phyloP scores from a whole-genome alignment of 2,888 invertebrate genomes.

The Nomada fabriciana region DNA sequence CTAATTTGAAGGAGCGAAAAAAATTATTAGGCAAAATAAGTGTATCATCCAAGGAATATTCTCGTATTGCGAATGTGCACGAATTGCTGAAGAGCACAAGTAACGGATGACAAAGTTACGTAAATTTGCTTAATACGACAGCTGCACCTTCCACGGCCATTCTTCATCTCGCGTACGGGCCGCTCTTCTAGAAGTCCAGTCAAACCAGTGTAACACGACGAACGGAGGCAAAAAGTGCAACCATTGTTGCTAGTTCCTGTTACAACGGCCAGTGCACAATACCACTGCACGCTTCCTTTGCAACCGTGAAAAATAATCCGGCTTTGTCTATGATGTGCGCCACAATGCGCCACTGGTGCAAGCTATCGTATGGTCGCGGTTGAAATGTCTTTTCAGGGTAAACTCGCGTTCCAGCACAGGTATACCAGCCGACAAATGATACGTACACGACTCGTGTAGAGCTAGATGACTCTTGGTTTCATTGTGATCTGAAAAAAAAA shows the following conservation, averaged over 20 bases:
- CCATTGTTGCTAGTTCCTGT: slow-evolving; percentile 76
- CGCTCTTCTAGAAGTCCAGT: slow-evolving; percentile 75
- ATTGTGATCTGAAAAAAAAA: too few species aligned
- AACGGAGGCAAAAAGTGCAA: slow-evolving; percentile 68
- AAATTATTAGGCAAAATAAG: too few species aligned
- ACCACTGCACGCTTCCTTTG: slow-evolving; percentile 77
- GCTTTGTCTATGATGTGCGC: slow-evolving; percentile 79
- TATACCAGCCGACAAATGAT: slow-evolving; percentile 34
- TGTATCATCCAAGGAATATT: too few species aligned
- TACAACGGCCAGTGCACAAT: slow-evolving; percentile 71
- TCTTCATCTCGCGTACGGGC: slow-evolving; percentile 55
- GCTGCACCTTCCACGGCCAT: slow-evolving; percentile 43
- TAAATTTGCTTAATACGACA: slow-evolving; percentile 55
- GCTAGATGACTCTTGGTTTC: too few species aligned
- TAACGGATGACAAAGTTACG: slow-evolving; percentile 33
- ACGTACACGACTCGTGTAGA: slow-evolving; percentile 1
- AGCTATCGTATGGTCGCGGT: slow-evolving; percentile 51
- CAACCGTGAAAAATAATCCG: slow-evolving; percentile 80
- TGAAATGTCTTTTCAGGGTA: slow-evolving; percentile 62
- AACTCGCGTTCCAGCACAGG: slow-evolving; percentile 48
- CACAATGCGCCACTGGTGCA: slow-evolving; percentile 65
- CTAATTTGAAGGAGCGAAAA: too few species aligned
- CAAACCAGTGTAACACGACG: slow-evolving; percentile 81
- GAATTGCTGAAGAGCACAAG: neutral
- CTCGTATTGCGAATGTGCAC: too few species aligned